Base-by-base conservation (phyloP, 1,140 invertebrate genomes). In the Philotrypesis tridentata region DNA sequence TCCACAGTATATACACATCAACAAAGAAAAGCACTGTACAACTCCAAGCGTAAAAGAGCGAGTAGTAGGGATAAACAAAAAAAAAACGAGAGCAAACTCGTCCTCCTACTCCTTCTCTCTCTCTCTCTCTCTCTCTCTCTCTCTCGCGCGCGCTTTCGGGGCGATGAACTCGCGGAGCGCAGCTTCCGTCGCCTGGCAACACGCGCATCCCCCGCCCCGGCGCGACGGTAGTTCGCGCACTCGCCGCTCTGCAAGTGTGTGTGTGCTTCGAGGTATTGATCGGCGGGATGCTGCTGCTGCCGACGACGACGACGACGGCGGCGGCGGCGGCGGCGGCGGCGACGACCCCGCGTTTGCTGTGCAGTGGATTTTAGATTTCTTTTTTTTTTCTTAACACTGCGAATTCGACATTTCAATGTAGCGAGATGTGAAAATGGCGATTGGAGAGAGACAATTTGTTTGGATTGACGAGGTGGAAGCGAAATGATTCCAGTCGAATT, bases 121-220 rank as follows among this genome's bases (percentile, higher is more conserved):
- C n/a, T n/a, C n/a, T n/a, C n/a, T n/a, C n/a, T n/a, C n/a, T n/a
- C n/a, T n/a, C n/a, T n/a, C n/a, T n/a, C n/a, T n/a, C n/a, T n/a
- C n/a, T n/a, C n/a, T n/a, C n/a, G n/a, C n/a, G n/a, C n/a, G n/a
- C n/a, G n/a, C n/a, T 17, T n/a, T 55, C 14, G 76, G 82, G 82
- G n/a, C 65, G 79, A 77, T 82, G 78, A 83, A 83, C 76, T 71
- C 40, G 43, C 29, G 60, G 43, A 33, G 73, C 82, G 86, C 90
- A 90, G 88, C 89, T 90, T 89, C 89, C 88, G 90, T 91, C 87
- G 87, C 89, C 79, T 90, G 86, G 90, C 89, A 90, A 91, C 89
- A 85, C 82, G 48, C 83, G 55, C 72, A 27, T 9, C 76, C 78
- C 76, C 74, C 65, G 11, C 78, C 68, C 76, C 48, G 55, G 29